Base-by-base conservation (phyloP, 2,888 invertebrate species). In the Dicyrtomina minuta region DNA sequence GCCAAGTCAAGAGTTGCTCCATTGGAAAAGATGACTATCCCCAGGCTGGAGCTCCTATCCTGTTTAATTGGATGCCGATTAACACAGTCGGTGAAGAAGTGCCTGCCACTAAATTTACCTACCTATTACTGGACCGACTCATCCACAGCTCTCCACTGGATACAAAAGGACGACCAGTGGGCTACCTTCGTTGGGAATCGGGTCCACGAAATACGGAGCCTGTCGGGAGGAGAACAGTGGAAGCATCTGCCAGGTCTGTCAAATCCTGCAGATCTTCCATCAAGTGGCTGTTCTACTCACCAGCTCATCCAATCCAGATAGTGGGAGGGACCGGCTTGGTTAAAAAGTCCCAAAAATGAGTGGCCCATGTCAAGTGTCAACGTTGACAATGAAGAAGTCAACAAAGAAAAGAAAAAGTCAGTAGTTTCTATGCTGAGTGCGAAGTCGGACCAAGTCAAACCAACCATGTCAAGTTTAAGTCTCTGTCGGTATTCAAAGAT, bases 261-360 rank as follows among this genome's bases (percentile, higher is more conserved):
- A 5, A 81, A 81, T 66, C 79, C 80, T 10, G 80, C 80, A 1
- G 80, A 80, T 70, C 65, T 80, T 13, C 24, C 56, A 15, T 56
- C 56, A 22, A 22, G 56, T 3, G 60, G 60, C 3, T 60, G 41
- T 20, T 8, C 22, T 39, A 10, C 60, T 1, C n/a, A 39, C 4
- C 12, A 60, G 1, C 24, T 60, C 13, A 10, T 60, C 17, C 12
- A 8, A 1, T 22, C 22, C 4, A 39, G 43, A 39, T 60, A 41
- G 60, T 41, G 60, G 39, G 41, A 60, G 20, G 60, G 60, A 2
- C 60, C 60, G 13, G 20, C 13, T 13, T 60, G 60, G 60, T 12
- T 60, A 20, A 33, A 41, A 20, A 12, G 6, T 3, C 1, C 15
- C 4, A 10, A 12, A 4, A 13, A 15, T 15, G 6, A 39, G 3